These are phyloP conservation scores for Cotesia congregata DNA, from an alignment of 2,888 invertebrate species.

Conservation along the genomic window DNA sequence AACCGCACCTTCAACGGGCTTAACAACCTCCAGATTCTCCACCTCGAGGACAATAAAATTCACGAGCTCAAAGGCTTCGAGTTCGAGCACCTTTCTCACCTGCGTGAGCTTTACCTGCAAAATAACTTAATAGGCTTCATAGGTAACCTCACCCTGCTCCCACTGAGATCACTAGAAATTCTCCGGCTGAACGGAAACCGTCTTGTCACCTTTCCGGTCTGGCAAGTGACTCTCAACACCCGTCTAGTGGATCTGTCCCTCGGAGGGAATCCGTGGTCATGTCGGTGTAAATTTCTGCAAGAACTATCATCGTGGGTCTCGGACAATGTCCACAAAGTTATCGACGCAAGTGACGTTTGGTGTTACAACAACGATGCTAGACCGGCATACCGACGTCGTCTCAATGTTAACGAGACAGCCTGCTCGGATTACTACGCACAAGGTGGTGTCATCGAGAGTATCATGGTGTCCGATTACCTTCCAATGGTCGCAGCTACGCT, in stretches of 20 bases:
- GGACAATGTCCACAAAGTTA: slow-evolving; percentile 84
- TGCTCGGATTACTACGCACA: slow-evolving; percentile 90
- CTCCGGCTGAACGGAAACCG: slow-evolving; percentile 89
- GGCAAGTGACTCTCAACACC: slow-evolving; percentile 78
- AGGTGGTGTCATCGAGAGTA: slow-evolving; percentile 85
- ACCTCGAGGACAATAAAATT: slow-evolving; percentile 88
- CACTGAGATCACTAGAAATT: slow-evolving; percentile 83
- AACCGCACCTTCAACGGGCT: slow-evolving; percentile 93
- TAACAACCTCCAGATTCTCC: slow-evolving; percentile 82
- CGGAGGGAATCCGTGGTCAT: slow-evolving; percentile 90
- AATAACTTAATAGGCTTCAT: slow-evolving; percentile 86
- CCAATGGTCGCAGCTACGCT: slow-evolving; percentile 87
- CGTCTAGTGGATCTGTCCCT: slow-evolving; percentile 83
- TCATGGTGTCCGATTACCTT: slow-evolving; percentile 87
- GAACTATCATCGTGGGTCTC: slow-evolving; percentile 86
- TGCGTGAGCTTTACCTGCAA: slow-evolving; percentile 88
- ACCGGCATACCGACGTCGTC: slow-evolving; percentile 82
- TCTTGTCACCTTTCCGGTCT: slow-evolving; percentile 84
- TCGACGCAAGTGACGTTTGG: slow-evolving; percentile 84
- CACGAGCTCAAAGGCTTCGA: slow-evolving; percentile 85
- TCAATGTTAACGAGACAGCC: slow-evolving; percentile 87
- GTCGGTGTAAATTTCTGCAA: slow-evolving; percentile 90
- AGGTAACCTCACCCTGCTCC: slow-evolving; percentile 84
- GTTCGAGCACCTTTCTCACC: slow-evolving; percentile 83
- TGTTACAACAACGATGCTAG: slow-evolving; percentile 84